These are phyloP conservation scores for Cephus rjabovi DNA, from an alignment of 2,888 invertebrate genomes.

Conservation along the genomic window DNA sequence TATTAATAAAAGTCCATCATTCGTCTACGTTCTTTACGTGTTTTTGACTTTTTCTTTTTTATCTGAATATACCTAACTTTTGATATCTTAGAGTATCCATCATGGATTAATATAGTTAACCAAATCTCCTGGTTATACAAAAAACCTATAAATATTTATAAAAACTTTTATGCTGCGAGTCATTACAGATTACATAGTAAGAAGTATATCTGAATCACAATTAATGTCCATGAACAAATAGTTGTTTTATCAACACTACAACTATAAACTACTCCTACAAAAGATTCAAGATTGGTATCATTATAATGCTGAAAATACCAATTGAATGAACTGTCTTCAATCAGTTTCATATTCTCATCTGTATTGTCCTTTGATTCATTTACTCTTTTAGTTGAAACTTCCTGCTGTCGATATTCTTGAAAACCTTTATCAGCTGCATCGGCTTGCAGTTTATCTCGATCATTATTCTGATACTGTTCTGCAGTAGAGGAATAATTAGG, in stretches of 20 bases:
- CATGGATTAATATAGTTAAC: conserved; percentile 11
- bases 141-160: conserved; percentile 5
- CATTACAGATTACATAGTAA: conserved; percentile 14
- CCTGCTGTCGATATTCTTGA: conserved; percentile 4
- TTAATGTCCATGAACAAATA: neutral
- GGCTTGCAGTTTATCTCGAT: conserved; percentile 34
- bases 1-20: conserved; percentile 33
- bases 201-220: conserved; percentile 30
- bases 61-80: neutral
- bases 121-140: conserved; percentile 12
- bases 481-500: conserved; percentile 56
- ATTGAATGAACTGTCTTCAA: conserved; percentile 72
- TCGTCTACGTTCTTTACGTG: neutral
- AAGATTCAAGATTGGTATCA: conserved; percentile 71
- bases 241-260: conserved; percentile 4
- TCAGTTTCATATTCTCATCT: conserved; percentile 67
- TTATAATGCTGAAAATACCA: conserved; percentile 93
- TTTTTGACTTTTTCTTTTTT: neutral
- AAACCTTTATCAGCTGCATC: conserved; percentile 27
- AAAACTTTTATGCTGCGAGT: neutral
- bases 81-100: neutral
- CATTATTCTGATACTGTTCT: conserved; percentile 29
- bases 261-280: conserved; percentile 56
- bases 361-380: neutral
- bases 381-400: neutral